Evolutionary conservation across 2,113 vertebrate species (phyloP), one percentile per base, ranked within the genome.

Genomic region (Gnathonemus echidnorhynchus): DNA sequence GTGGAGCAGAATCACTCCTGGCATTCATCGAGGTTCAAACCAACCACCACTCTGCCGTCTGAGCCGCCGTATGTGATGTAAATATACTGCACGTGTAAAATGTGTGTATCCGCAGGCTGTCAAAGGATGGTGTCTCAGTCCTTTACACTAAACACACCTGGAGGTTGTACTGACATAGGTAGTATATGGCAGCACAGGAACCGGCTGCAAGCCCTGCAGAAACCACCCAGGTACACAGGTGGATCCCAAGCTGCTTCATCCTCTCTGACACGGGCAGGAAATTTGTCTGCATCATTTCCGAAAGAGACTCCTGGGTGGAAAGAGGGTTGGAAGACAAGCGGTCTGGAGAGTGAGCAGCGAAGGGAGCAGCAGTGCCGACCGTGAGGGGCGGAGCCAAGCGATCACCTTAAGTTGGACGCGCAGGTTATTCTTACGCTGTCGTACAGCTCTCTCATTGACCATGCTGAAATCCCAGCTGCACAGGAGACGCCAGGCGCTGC

Each of bases 381-480:
- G 21, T 35, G 19, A 58, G 52, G 9, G 42, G 27, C 39, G 19
- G 62, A 19, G 48, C 3, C 3, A 10, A 17, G 45, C 86, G 52
- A 50, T 24, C 39, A 99, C 98, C 97, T 97, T 97, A 70, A 99
- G 97, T 90, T 99, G 97, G 0, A 96, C 95, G 6, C 94, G 92
- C 3, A 99, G 95, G 87, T 98, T 98, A 94, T 96, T 98, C 92
- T 97, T 97, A 89, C 96, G 96, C 91, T 97, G 95, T 80, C 93
- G 96, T 89, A 99, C 97, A 0, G 97, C 97, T 91, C 93, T 97
- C 70, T 97, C 97, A 9, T 96, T 97, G 24, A 95, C 97, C 35
- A 99, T 92, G 0, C 93, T 98, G 90, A 98, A 99, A 91, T 99
- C 98, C 98, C 98, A 99, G 94, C 95, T 94, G 90, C 97, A 98